Conservation (phyloP, 2,888 invertebrate species). For the Drosophila cyrtoloma region DNA sequence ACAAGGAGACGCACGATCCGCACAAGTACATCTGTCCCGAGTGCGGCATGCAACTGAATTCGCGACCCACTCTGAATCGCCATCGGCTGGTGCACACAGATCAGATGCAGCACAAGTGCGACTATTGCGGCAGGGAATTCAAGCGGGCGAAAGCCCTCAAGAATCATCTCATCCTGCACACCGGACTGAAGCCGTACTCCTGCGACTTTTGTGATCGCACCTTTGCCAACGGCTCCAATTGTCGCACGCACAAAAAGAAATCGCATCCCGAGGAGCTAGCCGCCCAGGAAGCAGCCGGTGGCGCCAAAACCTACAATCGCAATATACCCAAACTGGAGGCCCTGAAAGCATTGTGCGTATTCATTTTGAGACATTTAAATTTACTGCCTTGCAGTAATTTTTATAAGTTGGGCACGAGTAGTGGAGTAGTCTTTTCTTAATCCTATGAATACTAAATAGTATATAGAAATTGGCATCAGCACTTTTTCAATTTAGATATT, state of each 20-base stretch:
- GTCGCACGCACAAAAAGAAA: conserved; percentile 85
- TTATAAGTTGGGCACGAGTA: not conserved
- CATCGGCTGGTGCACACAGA: conserved; percentile 84
- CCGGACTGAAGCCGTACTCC: conserved; percentile 84
- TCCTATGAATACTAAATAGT: not conserved
- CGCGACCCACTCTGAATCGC: conserved; percentile 80
- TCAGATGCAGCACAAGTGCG: conserved; percentile 83
- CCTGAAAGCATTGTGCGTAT: conserved; percentile 83
- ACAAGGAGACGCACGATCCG: conserved; percentile 83
- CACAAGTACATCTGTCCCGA: conserved; percentile 83
- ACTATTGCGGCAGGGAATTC: conserved; percentile 83
- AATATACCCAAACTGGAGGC: conserved; percentile 85
- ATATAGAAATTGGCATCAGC: not conserved
- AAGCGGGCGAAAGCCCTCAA: conserved; percentile 85
- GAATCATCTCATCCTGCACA: conserved; percentile 84
- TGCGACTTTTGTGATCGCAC: conserved; percentile 85
- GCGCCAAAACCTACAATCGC: conserved; percentile 79
- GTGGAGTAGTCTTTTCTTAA: not conserved
- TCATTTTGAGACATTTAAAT: not conserved
- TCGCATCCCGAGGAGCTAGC: conserved; percentile 84
- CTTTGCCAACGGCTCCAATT: conserved; percentile 85
- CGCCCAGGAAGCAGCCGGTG: conserved; percentile 83
- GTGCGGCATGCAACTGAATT: conserved; percentile 83
- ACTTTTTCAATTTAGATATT: not conserved
- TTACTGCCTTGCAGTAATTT: not conserved